A percentile compares a stretch with the other conserved stretches of the same genome.
Evolutionary conservation across 2,888 invertebrate species (phyloP).

Genomic region (Drosophila picticornis): DNA sequence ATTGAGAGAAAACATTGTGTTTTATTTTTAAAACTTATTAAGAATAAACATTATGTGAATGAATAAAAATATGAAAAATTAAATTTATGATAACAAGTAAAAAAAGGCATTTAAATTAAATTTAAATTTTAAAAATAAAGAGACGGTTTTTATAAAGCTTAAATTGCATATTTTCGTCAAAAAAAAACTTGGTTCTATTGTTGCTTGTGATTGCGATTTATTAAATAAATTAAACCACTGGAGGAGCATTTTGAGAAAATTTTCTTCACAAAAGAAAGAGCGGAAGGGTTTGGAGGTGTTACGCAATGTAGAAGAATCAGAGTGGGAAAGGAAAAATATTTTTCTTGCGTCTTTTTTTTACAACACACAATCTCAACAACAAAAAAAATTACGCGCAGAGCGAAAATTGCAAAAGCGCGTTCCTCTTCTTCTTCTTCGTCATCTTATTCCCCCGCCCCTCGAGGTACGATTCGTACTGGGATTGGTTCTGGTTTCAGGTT

Average conservation of each 20-base stretch:
- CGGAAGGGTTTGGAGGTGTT: constrained; percentile 5
- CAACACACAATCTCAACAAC: constrained; percentile 12
- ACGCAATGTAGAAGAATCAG: constrained; percentile 15
- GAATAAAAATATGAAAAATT: neutral
- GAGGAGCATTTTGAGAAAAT: neutral
- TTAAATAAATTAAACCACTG: too few species aligned
- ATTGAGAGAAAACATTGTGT: too few species aligned
- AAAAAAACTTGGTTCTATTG: neutral
- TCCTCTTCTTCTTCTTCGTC: constrained; percentile 2
- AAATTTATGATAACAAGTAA: neutral
- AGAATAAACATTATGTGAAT: neutral
- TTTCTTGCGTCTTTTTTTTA: constrained; percentile 3
- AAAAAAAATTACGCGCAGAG: constrained; percentile 43
- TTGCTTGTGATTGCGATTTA: neutral
- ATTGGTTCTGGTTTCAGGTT: constrained; percentile 55
- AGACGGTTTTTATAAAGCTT: neutral
- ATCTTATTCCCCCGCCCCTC: neutral
- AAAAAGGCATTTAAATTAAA: neutral
- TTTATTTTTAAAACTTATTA: neutral
- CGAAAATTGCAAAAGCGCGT: constrained; percentile 32
- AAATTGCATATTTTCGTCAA: neutral
- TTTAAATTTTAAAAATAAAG: neutral
- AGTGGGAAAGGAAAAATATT: constrained; percentile 44
- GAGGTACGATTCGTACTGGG: constrained; percentile 43
- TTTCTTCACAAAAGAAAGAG: neutral